Percentiles rank a stretch among this genome's conserved stretches.
Evolutionary conservation across 2,797 vertebrate genomes (phyloP).

Genomic region (Melopsittacus undulatus): DNA sequence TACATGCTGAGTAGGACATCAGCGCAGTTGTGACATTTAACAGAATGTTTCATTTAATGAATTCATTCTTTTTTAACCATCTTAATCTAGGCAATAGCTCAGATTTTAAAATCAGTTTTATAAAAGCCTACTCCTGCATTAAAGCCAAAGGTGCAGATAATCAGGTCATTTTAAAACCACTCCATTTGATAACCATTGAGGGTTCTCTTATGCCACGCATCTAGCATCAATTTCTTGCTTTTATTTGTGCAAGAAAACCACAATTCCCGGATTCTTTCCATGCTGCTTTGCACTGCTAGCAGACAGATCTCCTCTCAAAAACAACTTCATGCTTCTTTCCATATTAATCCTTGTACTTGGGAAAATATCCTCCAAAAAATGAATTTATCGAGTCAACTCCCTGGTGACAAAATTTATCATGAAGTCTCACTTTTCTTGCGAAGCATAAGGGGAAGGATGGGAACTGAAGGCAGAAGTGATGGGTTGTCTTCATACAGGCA

Average conservation of each 20-base stretch:
- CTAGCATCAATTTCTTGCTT: background rate
- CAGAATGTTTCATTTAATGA: background rate
- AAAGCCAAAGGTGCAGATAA: background rate
- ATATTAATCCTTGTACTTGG: background rate
- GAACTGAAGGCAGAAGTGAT: background rate
- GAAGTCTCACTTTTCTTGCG: conserved; percentile 12
- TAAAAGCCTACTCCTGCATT: background rate
- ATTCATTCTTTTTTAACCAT: background rate
- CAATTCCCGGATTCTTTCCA: background rate
- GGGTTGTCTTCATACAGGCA: background rate
- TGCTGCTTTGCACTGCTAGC: background rate
- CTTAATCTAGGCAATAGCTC: background rate
- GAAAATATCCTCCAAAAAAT: background rate
- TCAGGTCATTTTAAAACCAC: background rate
- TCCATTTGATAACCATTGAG: background rate
- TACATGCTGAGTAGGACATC: background rate
- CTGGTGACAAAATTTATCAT: background rate
- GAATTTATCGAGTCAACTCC: background rate
- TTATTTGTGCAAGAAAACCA: background rate
- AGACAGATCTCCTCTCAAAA: background rate
- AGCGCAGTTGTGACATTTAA: background rate
- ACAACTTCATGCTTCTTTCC: background rate
- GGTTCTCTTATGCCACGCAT: background rate
- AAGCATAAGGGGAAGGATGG: background rate
- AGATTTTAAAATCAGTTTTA: background rate